These are phyloP conservation scores for Apamea crenata DNA, from an alignment of 2,888 invertebrate species.

Conservation along the genomic window DNA sequence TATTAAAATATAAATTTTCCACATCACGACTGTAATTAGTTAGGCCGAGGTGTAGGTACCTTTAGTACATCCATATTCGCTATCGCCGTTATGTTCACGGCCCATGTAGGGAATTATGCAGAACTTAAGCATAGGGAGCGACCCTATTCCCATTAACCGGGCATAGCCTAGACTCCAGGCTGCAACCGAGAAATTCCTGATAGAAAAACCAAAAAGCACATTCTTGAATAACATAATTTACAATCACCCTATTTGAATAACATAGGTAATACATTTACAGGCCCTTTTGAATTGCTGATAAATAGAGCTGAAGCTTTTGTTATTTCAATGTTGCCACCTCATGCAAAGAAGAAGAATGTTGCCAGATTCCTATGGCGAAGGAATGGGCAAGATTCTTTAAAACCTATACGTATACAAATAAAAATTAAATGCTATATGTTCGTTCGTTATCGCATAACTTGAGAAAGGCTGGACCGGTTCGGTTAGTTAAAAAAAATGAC, in stretches of 20 bases:
- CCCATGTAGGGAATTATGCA: no score
- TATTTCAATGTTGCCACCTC: background rate
- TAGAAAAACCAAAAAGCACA: background rate
- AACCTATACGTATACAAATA: background rate
- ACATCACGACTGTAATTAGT: no score
- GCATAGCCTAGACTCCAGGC: background rate
- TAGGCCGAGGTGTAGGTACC: no score
- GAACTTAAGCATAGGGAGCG: no score
- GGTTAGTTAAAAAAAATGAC: background rate
- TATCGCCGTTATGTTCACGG: no score
- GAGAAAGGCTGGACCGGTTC: no score
- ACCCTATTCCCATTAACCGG: background rate
- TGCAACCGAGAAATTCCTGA: background rate
- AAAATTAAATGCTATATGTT: background rate
- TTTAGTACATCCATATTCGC: no score
- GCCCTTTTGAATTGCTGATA: background rate
- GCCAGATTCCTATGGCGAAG: background rate
- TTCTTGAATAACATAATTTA: no score
- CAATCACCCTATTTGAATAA: background rate
- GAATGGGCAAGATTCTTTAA: background rate
- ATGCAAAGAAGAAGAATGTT: background rate
- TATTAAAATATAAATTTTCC: no score
- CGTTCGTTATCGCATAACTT: background rate
- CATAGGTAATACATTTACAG: background rate
- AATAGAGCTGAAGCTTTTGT: background rate